Percentiles rank a stretch among this genome's conserved stretches.
These are phyloP conservation scores for Tragopan temminckii DNA, from an alignment of 2,797 vertebrate species.

Conservation along the genomic window DNA sequence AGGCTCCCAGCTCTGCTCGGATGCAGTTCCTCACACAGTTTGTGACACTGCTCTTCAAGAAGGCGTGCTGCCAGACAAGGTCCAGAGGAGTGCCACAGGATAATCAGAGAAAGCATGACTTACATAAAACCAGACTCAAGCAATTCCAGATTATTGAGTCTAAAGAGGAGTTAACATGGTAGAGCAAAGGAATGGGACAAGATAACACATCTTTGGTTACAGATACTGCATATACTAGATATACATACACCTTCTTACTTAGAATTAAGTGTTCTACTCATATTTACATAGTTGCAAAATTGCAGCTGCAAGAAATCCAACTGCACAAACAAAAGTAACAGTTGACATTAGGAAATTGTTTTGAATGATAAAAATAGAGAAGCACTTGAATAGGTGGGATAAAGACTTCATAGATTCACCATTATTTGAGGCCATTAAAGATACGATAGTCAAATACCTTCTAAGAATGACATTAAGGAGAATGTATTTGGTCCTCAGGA, in stretches of 20 bases:
- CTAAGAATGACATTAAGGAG: background rate
- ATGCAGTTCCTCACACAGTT: background rate
- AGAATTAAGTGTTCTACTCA: background rate
- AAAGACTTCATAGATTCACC: background rate
- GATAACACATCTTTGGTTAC: background rate
- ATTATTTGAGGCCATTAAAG: background rate
- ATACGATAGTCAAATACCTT: background rate
- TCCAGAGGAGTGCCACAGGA: background rate
- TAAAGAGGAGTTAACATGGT: background rate
- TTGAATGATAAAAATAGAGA: background rate
- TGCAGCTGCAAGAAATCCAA: background rate
- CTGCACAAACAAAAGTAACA: background rate
- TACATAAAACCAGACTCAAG: slow-evolving; percentile 4
- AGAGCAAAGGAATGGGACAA: background rate
- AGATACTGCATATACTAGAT: background rate
- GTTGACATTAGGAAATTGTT: background rate
- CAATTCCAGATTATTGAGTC: background rate
- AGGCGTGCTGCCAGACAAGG: background rate
- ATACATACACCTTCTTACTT: too few relatives aligned
- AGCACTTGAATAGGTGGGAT: background rate
- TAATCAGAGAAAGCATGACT: slow-evolving; percentile 24
- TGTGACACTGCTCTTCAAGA: background rate
- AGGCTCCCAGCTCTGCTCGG: slow-evolving; percentile 20
- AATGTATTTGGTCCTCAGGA: background rate
- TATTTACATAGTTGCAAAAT: background rate